These are phyloP conservation scores for Carposina sasakii DNA, from an alignment of 1,140 invertebrate species.

Conservation along the genomic window DNA sequence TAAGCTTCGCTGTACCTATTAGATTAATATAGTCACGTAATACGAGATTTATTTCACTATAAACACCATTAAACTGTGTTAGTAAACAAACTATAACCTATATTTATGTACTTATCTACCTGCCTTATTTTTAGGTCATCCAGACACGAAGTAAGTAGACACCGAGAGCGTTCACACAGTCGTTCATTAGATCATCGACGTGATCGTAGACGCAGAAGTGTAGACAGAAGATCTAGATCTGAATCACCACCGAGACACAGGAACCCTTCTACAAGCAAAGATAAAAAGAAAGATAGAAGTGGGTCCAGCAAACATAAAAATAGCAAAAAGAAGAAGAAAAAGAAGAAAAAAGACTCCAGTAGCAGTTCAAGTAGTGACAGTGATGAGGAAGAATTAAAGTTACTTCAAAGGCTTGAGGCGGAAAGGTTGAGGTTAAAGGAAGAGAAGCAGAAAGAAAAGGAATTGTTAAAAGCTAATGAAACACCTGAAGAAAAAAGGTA, in stretches of 20 bases:
- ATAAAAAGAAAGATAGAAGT: constrained; percentile 33
- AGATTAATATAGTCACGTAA: too few relatives aligned
- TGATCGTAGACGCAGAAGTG: constrained; percentile 14
- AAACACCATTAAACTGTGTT: too few relatives aligned
- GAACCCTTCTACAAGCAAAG: constrained; percentile 39
- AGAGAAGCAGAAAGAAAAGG: constrained; percentile 83
- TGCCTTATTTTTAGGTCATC: constrained; percentile 27
- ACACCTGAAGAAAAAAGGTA: constrained; percentile 93
- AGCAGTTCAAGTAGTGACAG: constrained; percentile 48
- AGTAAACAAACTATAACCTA: not conserved
- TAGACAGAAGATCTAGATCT: constrained; percentile 20
- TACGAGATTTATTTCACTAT: too few relatives aligned
- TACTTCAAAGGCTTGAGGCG: constrained; percentile 82
- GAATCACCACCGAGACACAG: constrained; percentile 28
- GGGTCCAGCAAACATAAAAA: constrained; percentile 41
- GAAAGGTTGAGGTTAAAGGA: constrained; percentile 78
- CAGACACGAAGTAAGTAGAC: constrained; percentile 19
- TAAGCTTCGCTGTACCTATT: too few relatives aligned
- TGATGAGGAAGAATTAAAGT: constrained; percentile 76
- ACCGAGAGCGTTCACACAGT: constrained; percentile 22
- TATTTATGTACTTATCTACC: not conserved
- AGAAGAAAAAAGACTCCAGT: constrained; percentile 18
- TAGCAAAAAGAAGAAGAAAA: constrained; percentile 55
- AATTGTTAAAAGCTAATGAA: constrained; percentile 90
- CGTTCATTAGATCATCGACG: constrained; percentile 29